Percentiles rank a stretch among this genome's conserved stretches.
phyloP scores from a whole-genome alignment of 2,797 vertebrate species.

The Dipus sagitta region DNA sequence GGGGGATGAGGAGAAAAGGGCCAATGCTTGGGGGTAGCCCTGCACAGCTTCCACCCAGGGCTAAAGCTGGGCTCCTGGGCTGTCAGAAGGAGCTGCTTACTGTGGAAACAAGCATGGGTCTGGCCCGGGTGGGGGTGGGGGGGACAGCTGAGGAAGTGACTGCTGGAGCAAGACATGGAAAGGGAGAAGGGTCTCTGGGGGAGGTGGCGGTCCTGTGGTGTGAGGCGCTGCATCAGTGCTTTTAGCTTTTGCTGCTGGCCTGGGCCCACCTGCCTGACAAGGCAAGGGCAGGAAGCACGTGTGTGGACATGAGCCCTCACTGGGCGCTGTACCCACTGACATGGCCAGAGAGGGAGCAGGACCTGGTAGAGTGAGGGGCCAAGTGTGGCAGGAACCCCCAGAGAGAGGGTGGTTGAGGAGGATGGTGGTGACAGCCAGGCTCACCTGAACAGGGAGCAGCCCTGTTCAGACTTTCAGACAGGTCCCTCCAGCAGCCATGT shows the following conservation, averaged over 20 bases:
- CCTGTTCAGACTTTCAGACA: too few relatives aligned
- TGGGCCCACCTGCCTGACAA: too few relatives aligned
- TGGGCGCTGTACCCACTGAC: neutral
- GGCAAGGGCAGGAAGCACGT: neutral
- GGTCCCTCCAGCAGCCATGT: too few relatives aligned
- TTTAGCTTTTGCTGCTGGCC: neutral
- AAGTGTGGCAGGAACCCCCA: neutral
- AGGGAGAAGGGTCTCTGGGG: neutral
- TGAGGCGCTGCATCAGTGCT: neutral
- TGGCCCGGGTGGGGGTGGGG: too few relatives aligned
- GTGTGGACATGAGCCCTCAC: too few relatives aligned
- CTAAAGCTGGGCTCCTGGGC: neutral
- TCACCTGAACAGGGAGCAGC: too few relatives aligned
- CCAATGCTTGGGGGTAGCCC: neutral
- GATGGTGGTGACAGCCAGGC: too few relatives aligned
- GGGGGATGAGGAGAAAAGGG: neutral
- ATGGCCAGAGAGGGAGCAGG: neutral
- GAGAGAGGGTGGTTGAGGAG: neutral
- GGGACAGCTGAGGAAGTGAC: neutral
- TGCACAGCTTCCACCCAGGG: neutral
- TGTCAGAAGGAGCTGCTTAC: neutral
- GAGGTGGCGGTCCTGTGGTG: neutral
- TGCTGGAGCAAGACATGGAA: neutral
- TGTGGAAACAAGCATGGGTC: neutral
- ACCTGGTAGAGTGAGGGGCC: neutral